A percentile compares a stretch with the other conserved stretches of the same genome.
These are phyloP conservation scores for Rhamnusium bicolor DNA, from an alignment of 2,888 invertebrate genomes.

Conservation along the genomic window DNA sequence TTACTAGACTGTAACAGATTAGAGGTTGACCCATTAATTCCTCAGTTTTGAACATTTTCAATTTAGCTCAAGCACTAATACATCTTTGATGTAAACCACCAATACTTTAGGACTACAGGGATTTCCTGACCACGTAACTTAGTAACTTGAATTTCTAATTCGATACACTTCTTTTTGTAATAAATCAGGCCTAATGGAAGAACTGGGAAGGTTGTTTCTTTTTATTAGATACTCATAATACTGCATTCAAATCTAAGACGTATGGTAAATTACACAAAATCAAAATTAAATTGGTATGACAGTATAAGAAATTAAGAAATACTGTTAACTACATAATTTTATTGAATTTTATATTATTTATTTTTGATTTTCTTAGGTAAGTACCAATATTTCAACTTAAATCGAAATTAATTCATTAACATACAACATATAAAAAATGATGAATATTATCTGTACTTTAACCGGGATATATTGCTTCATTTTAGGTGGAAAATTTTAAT, in stretches of 20 bases:
- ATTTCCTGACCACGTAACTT: neutral
- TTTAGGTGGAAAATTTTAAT: too few relatives aligned
- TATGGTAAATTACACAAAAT: too few relatives aligned
- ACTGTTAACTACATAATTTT: too few relatives aligned
- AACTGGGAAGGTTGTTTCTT: neutral
- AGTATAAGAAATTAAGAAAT: neutral
- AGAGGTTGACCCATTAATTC: neutral
- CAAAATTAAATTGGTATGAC: neutral
- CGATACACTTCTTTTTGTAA: neutral
- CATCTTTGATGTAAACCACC: too few relatives aligned
- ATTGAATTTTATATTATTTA: too few relatives aligned
- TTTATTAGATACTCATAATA: neutral
- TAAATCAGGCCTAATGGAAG: neutral
- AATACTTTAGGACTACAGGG: neutral
- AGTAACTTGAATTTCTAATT: neutral
- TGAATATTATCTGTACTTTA: too few relatives aligned
- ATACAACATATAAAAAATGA: too few relatives aligned
- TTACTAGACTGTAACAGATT: slow-evolving; percentile 5
- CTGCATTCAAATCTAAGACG: neutral
- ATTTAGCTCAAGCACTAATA: neutral
- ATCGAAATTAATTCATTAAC: too few relatives aligned
- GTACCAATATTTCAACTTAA: too few relatives aligned
- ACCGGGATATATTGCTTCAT: too few relatives aligned
- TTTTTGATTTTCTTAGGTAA: too few relatives aligned
- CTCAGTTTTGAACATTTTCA: neutral